phyloP scores from a whole-genome alignment of 2,888 invertebrate species.

The Melanostoma scalare region DNA sequence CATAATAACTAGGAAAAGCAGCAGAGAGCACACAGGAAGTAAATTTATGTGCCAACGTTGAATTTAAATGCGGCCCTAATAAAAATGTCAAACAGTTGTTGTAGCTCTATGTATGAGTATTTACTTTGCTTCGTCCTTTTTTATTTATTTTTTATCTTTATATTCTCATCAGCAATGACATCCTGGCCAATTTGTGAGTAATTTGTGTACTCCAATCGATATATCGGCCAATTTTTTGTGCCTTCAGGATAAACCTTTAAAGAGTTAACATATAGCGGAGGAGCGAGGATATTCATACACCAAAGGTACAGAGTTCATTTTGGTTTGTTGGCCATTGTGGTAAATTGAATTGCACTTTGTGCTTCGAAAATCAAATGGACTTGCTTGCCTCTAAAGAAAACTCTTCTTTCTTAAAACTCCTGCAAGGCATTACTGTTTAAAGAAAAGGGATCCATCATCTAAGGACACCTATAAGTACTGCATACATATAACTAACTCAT shows the following conservation, averaged over 20 bases:
- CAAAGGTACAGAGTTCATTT: conserved; percentile 10
- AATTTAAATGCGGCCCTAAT: conserved; percentile 68
- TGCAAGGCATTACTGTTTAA: conserved; percentile 1
- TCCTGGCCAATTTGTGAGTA: conserved; percentile 44
- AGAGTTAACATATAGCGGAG: conserved; percentile 34
- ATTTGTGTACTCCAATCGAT: conserved; percentile 54
- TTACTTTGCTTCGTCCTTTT: conserved; percentile 34
- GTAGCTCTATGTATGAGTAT: conserved; percentile 8
- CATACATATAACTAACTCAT: conserved; percentile 33
- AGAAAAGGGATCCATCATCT: not conserved
- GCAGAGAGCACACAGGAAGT: conserved; percentile 25
- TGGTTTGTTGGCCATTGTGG: conserved; percentile 34
- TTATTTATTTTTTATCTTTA: conserved; percentile 14
- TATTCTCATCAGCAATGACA: conserved; percentile 41
- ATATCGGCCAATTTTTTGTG: conserved; percentile 52
- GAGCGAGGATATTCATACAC: conserved; percentile 20
- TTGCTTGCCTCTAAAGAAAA: not conserved
- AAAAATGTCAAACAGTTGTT: conserved; percentile 59
- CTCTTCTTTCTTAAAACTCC: not conserved
- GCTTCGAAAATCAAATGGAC: conserved; percentile 25
- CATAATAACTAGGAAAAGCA: conserved; percentile 55
- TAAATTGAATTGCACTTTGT: conserved; percentile 50
- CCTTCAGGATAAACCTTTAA: conserved; percentile 25
- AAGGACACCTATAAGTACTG: conserved; percentile 24
- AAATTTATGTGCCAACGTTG: conserved; percentile 56